These are phyloP conservation scores for Tipula helvola DNA, from an alignment of 2,888 invertebrate genomes.

Conservation along the genomic window DNA sequence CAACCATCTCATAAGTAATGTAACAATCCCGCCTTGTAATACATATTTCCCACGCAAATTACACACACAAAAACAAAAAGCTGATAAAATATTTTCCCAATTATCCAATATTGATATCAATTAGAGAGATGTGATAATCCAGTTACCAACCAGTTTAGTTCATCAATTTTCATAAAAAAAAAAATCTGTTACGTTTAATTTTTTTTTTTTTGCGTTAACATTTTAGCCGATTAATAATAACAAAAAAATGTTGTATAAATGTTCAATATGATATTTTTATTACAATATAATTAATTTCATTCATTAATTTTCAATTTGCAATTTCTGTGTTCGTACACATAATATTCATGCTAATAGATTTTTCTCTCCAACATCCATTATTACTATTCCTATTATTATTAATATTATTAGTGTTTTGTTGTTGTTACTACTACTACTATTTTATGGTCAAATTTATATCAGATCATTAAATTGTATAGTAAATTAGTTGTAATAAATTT, in stretches of 20 bases:
- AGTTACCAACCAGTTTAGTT: not conserved
- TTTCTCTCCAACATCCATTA: not conserved
- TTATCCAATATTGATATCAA: not conserved
- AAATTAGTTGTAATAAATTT: not conserved
- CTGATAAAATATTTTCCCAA: not conserved
- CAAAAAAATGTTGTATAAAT: not conserved
- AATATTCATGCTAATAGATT: not conserved
- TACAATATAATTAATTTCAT: not conserved
- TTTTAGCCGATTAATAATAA: not conserved
- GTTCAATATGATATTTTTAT: not conserved
- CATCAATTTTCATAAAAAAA: not conserved
- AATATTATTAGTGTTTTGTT: not conserved
- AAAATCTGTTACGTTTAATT: not conserved
- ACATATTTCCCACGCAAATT: constrained; percentile 4
- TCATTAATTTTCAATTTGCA: not conserved
- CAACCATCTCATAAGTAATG: not conserved
- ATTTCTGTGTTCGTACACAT: not conserved
- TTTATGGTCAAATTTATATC: not conserved
- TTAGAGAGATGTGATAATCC: not conserved
- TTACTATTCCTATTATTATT: not conserved
- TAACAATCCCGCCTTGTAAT: not conserved
- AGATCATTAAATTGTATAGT: not conserved
- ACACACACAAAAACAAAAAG: not conserved
- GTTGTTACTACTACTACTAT: not conserved
- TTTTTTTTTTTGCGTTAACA: not conserved